These are phyloP conservation scores for Palythoa caribaeorum DNA, from an alignment of 92 coral and sea anemone species.

Conservation along the genomic window DNA sequence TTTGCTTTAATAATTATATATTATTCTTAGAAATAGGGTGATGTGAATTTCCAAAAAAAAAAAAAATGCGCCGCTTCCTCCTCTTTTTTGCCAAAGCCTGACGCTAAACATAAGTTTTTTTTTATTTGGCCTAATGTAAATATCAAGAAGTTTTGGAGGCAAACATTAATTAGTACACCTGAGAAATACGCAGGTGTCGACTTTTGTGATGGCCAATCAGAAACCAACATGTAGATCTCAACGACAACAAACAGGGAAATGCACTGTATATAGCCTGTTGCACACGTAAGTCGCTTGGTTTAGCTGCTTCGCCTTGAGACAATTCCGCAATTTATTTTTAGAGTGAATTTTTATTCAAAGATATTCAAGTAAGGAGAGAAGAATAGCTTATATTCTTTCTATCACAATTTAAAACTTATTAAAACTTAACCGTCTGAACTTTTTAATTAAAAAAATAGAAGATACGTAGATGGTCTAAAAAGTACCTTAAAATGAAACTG, in stretches of 20 bases:
- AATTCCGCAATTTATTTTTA: not conserved
- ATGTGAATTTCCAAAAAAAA: too few relatives aligned
- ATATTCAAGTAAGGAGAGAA: not conserved
- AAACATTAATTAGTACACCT: not conserved
- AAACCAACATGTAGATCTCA: constrained; percentile 8
- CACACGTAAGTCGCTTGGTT: not conserved
- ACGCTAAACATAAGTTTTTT: too few relatives aligned
- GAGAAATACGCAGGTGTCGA: constrained; percentile 19
- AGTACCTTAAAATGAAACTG: too few relatives aligned
- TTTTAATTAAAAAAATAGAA: too few relatives aligned
- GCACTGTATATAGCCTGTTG: not conserved
- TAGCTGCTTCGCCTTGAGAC: not conserved
- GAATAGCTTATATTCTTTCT: not conserved
- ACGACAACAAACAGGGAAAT: not conserved
- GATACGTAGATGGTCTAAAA: too few relatives aligned
- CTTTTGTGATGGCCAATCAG: constrained; percentile 7
- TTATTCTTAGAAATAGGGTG: too few relatives aligned
- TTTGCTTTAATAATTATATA: too few relatives aligned
- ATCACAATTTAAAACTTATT: not conserved
- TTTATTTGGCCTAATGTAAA: too few relatives aligned
- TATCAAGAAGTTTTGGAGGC: not conserved
- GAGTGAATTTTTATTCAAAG: not conserved
- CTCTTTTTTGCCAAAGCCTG: too few relatives aligned
- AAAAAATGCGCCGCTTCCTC: too few relatives aligned
- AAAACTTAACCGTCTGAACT: not conserved